These are phyloP conservation scores for Gobio gobio DNA, from an alignment of 2,113 vertebrate species.

Conservation along the genomic window DNA sequence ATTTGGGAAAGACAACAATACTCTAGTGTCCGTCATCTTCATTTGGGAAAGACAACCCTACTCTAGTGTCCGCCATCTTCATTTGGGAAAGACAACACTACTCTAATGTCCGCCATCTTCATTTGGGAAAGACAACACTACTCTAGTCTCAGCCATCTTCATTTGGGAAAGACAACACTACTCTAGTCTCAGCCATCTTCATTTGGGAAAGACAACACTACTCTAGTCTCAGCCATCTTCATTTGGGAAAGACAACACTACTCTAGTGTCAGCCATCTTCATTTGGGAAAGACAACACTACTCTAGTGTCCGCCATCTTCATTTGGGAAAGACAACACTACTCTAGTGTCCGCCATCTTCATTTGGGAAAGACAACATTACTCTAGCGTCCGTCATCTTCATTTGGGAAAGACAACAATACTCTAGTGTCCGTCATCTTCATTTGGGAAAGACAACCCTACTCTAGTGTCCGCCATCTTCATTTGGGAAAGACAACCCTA, in stretches of 20 bases:
- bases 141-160: neutral
- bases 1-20: slow-evolving; percentile 11
- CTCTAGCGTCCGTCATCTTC: neutral
- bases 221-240: neutral
- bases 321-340: slow-evolving; percentile 15
- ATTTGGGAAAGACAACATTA: slow-evolving; percentile 11
- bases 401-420: slow-evolving; percentile 11
- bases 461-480: neutral
- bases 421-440: neutral
- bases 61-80: neutral
- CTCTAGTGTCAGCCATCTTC: neutral
- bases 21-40: neutral
- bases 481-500: slow-evolving; percentile 14
- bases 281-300: slow-evolving; percentile 15
- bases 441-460: slow-evolving; percentile 14
- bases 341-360: neutral
- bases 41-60: slow-evolving; percentile 14
- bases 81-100: slow-evolving; percentile 15
- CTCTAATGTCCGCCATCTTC: neutral
- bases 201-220: slow-evolving; percentile 15
- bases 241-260: slow-evolving; percentile 15
- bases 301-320: neutral
- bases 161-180: slow-evolving; percentile 15
- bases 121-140: slow-evolving; percentile 15
- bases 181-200: neutral